These are phyloP conservation scores for Nomada ruficornis DNA, from an alignment of 2,888 invertebrate species.

Conservation along the genomic window DNA sequence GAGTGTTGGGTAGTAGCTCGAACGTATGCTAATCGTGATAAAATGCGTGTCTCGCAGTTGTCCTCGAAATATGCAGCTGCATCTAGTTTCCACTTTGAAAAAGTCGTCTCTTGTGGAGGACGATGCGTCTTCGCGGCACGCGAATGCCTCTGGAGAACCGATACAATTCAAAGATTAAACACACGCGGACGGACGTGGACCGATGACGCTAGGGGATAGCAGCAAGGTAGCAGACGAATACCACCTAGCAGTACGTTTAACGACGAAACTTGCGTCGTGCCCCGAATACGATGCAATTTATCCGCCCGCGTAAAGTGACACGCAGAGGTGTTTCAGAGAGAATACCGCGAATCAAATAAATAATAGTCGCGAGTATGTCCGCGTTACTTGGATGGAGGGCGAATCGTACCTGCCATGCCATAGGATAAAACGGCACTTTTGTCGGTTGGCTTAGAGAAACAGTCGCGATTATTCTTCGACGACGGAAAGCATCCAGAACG, in stretches of 20 bases:
- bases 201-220: conserved; percentile 39
- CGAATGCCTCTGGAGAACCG: conserved; percentile 2
- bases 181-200: conserved; percentile 42
- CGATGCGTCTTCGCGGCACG: conserved; percentile 28
- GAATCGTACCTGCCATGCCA: conserved; percentile 30
- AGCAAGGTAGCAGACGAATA: neutral
- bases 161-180: conserved; percentile 51
- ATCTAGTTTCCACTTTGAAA: conserved; percentile 19
- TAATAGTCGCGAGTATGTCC: conserved; percentile 43
- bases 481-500: conserved; percentile 55
- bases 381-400: conserved; percentile 14
- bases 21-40: conserved; percentile 20
- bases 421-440: conserved; percentile 78
- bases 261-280: conserved; percentile 7
- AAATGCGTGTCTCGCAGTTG: neutral
- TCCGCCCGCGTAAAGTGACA: neutral
- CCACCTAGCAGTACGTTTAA: conserved; percentile 14
- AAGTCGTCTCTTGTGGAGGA: conserved; percentile 15
- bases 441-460: conserved; percentile 78
- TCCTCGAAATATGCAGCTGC: neutral
- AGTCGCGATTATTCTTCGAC: conserved; percentile 76
- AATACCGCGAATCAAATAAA: conserved; percentile 61
- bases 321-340: conserved; percentile 2
- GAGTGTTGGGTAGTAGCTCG: too few species aligned
- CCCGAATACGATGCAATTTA: conserved; percentile 40